Evolutionary conservation across 2,113 vertebrate genomes (phyloP), one percentile per base, ranked within the genome.

Genomic region (Galemys pyrenaicus): DNA sequence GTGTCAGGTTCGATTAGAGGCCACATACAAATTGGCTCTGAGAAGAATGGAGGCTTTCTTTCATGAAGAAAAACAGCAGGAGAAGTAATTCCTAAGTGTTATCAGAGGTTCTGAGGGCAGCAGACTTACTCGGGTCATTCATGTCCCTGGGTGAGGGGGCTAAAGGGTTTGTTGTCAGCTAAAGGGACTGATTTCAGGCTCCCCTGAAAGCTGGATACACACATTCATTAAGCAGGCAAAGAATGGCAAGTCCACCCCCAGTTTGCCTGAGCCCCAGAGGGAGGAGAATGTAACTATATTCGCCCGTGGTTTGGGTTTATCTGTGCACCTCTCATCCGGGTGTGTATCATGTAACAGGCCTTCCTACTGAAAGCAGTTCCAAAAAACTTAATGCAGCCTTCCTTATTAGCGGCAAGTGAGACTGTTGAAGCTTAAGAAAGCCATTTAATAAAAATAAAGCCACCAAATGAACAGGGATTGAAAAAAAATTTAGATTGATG

Each of bases 371-470:
- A 26, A 2, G 19, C 51, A 1, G 3, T 0, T 54, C 89, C 89
- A 91, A 92, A 90, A 22, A 77, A 74, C 91, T 65, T 96, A 86
- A 73, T 4, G 49, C 8, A 39, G 91, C 92, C 91, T 96, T 95
- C 89, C 94, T 84, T 92, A 97, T 83, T 97, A 97, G 95, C 92
- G 95, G 88, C 89, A 97, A 98, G 96, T 89, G 56, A 77, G 93
- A 94, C 94, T 96, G 87, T 44, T 92, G 97, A 95, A 96, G 95
- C 95, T 95, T 95, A 70, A 95, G 97, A 97, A 98, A 97, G 96
- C 97, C 96, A 97, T 98, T 98, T 98, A 98, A 98, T 98, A 98
- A 98, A 98, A 98, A 98, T 98, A 98, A 98, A 98, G 97, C 96
- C 96, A 98, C 97, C 96, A 98, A 98, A 98, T 98, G 97, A 98